Conservation (phyloP, 2,888 invertebrate genomes). For the Limnephilus rhombicus region DNA sequence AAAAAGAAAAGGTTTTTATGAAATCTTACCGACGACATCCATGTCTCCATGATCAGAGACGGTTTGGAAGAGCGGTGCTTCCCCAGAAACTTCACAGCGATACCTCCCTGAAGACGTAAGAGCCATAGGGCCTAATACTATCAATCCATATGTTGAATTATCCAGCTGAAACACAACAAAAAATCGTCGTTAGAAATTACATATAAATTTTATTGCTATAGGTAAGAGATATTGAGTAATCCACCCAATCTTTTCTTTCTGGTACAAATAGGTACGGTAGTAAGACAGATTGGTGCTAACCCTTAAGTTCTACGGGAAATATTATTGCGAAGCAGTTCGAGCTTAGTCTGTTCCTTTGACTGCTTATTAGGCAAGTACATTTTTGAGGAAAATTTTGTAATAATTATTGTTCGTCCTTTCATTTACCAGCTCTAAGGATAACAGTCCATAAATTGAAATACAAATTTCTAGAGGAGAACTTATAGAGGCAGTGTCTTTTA, state of each 20-base stretch:
- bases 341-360: background rate
- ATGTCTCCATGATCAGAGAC: conserved; percentile 86
- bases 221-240: no score
- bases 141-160: conserved; percentile 81
- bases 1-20: background rate
- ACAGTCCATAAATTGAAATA: background rate
- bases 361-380: background rate
- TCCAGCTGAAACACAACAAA: conserved; percentile 74
- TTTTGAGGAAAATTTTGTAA: background rate
- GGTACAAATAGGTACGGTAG: background rate
- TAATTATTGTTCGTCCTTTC: background rate
- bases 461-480: no score
- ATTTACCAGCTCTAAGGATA: background rate
- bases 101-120: conserved; percentile 85
- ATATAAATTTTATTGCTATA: no score
- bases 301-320: background rate
- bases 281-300: background rate
- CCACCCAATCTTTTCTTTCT: background rate
- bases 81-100: conserved; percentile 88
- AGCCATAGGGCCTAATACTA: conserved; percentile 82
- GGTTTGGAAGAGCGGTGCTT: conserved; percentile 87
- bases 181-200: background rate
- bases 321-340: background rate
- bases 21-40: conserved; percentile 84
- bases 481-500: no score